phyloP scores from a whole-genome alignment of 2,888 invertebrate genomes.

The Thera britannica region DNA sequence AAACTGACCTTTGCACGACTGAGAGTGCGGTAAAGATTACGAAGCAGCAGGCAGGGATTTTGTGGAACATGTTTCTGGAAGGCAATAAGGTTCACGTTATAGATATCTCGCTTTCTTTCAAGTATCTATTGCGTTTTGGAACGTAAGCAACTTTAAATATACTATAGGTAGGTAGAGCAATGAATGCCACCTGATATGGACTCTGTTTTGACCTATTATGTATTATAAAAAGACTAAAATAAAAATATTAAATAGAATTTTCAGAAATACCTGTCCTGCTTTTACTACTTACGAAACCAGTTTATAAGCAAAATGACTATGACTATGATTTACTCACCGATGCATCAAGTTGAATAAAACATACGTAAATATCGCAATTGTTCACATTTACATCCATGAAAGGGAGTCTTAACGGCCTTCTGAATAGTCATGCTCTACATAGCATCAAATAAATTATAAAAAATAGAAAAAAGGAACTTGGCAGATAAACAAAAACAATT shows the following conservation, averaged over 20 bases:
- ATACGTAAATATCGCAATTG: constrained; percentile 30
- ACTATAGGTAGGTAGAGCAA: no score
- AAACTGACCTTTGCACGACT: constrained; percentile 64
- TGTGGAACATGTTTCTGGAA: constrained; percentile 72
- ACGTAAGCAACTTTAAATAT: background rate
- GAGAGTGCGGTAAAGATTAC: constrained; percentile 58
- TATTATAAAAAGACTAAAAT: no score
- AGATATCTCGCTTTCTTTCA: constrained; percentile 1
- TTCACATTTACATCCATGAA: constrained; percentile 45
- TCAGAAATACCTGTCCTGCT: no score
- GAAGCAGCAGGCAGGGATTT: constrained; percentile 54
- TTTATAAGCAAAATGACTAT: background rate
- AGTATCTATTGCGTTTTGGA: background rate
- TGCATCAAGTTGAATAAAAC: constrained; percentile 27
- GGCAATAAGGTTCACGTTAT: constrained; percentile 35
- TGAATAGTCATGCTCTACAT: constrained; percentile 57
- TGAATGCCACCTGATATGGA: no score
- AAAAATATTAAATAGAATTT: no score
- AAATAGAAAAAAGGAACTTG: no score
- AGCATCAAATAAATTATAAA: constrained; percentile 15
- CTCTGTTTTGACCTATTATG: no score
- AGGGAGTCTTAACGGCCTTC: constrained; percentile 58
- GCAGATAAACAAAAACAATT: no score
- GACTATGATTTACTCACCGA: constrained; percentile 18
- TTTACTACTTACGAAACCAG: background rate